Base-by-base conservation (phyloP, 2,797 vertebrate species). In the Distichodus sexfasciatus region DNA sequence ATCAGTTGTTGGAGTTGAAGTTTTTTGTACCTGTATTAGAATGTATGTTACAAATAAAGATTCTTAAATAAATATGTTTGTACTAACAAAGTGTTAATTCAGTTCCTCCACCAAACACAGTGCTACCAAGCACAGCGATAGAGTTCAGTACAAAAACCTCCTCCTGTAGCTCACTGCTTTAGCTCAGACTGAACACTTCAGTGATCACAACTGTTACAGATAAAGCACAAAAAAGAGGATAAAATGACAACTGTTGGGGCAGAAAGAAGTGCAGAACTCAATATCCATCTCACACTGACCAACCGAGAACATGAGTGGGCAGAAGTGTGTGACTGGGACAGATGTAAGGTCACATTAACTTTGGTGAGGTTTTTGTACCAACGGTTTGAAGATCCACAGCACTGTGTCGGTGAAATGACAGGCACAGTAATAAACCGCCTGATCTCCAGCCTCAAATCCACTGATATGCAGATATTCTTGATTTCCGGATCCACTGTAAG, bases 61-160 rank as follows among this genome's bases (percentile, higher is more conserved):
- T 9, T 15, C 29, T 44, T 44, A 29, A 19, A 29, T 6, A 28
- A 26, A 5, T 2, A 17, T 23, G 3, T 11, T 19, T 46, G 35
- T 17, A 55, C 60, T 64, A 8, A 74, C 50, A 41, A 24, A 64
- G 5, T 4, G 51, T 51, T 36, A 83, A 44, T 40, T 64, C 24
- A 17, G 60, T 71, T 6, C 74, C 73, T 51, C 50, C 78, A 50
- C 78, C 78, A 23, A 77, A 75, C 14, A 62, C 15, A 14, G 4
- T 29, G 31, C 44, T 41, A 15, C 19, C n/a, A n/a, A n/a, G n/a
- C 75, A 78, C 77, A 44, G 68, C 80, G 65, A 38, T 61, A 50
- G 40, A 74, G n/a, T 11, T 40, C 24, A 23, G 41, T 73, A 74
- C 78, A 82, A 79, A 81, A 77, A 80, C 71, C 46, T 54, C 74